A percentile compares a stretch with the other conserved stretches of the same genome.
Conservation (phyloP, 2,888 invertebrate genomes). For the Tillus elongatus region DNA sequence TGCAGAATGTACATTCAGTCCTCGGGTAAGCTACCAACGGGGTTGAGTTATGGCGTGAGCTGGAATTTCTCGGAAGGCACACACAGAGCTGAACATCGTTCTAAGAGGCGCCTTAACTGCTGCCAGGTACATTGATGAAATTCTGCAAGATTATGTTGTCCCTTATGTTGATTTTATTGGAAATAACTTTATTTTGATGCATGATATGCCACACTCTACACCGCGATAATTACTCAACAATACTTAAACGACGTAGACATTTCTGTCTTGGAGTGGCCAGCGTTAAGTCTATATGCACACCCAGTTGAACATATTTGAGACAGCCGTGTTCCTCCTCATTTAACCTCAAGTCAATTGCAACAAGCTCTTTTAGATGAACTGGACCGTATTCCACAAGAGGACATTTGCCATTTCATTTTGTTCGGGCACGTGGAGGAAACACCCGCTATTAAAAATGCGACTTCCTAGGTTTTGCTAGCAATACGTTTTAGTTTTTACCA, state of each 20-base stretch:
- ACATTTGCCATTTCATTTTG: too few species aligned
- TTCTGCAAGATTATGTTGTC: neutral
- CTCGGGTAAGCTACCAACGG: neutral
- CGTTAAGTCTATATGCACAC: slow-evolving; percentile 14
- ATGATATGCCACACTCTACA: slow-evolving; percentile 15
- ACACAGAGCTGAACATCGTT: slow-evolving; percentile 27
- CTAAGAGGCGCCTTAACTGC: slow-evolving; percentile 5
- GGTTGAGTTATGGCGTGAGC: neutral
- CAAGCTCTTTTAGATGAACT: too few species aligned
- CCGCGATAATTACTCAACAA: slow-evolving; percentile 13
- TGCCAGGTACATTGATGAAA: neutral
- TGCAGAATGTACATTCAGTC: slow-evolving; percentile 6
- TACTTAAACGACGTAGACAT: slow-evolving; percentile 12
- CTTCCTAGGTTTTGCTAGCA: too few species aligned
- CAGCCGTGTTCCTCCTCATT: slow-evolving; percentile 7
- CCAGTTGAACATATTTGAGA: slow-evolving; percentile 10
- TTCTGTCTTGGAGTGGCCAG: slow-evolving; percentile 13
- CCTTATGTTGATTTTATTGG: slow-evolving; percentile 11
- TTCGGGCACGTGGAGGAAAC: too few species aligned
- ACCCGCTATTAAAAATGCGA: too few species aligned
- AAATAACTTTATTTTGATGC: slow-evolving; percentile 15
- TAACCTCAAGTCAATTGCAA: too few species aligned
- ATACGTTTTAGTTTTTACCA: too few species aligned
- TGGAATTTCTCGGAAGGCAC: slow-evolving; percentile 25
- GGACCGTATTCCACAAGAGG: too few species aligned